A percentile compares a stretch with the other conserved stretches of the same genome.
phyloP scores from a whole-genome alignment of 2,888 invertebrate species.

The Ichneumoninae sp. region DNA sequence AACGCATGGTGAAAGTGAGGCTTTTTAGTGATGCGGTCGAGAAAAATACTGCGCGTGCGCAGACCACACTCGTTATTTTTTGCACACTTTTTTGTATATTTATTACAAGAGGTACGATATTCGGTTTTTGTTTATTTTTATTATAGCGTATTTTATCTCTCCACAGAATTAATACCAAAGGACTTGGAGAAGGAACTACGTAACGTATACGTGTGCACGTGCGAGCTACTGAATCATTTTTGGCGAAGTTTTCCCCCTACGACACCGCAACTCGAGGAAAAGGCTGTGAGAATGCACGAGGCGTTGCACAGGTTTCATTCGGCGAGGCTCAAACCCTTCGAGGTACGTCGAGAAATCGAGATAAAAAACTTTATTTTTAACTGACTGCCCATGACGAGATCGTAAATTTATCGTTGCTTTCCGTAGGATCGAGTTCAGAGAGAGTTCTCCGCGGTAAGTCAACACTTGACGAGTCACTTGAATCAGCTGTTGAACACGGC shows the following conservation, averaged over 20 bases:
- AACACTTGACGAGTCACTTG: constrained; percentile 93
- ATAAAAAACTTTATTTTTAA: neutral
- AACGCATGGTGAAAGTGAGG: no score
- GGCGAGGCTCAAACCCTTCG: constrained; percentile 93
- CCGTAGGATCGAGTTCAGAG: constrained; percentile 91
- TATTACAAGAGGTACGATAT: no score
- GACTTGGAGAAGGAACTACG: constrained; percentile 94
- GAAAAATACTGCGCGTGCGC: no score
- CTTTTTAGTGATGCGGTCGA: no score
- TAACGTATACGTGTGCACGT: constrained; percentile 93
- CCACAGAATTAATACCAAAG: constrained; percentile 92
- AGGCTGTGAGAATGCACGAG: constrained; percentile 94
- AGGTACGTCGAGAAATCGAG: constrained; percentile 86
- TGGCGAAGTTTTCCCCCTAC: constrained; percentile 97
- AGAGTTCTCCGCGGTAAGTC: constrained; percentile 92
- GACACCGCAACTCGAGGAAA: constrained; percentile 90
- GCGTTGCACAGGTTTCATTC: constrained; percentile 95
- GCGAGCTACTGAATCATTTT: constrained; percentile 96
- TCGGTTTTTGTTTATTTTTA: neutral
- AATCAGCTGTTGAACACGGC: constrained; percentile 95
- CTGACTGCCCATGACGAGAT: neutral
- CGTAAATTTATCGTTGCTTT: constrained; percentile 40
- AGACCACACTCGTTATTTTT: no score
- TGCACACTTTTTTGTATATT: no score
- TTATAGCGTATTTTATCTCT: constrained; percentile 48